phyloP scores from a whole-genome alignment of 2,888 invertebrate species.

The Xanthorhoe spadicearia region DNA sequence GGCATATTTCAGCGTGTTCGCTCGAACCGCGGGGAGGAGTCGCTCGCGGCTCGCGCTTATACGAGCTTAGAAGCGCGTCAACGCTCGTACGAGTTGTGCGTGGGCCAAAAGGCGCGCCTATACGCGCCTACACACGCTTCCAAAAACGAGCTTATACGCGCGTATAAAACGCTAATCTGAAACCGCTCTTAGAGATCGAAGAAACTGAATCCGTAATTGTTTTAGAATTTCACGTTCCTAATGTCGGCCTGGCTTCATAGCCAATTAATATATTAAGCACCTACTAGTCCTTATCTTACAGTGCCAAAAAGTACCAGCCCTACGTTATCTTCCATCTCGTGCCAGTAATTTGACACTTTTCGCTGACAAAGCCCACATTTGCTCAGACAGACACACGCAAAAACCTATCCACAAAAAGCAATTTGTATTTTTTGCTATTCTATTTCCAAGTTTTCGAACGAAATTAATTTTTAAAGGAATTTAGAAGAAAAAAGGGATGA shows the following conservation, averaged over 20 bases:
- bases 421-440: conserved; percentile 76
- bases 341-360: conserved; percentile 85
- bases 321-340: conserved; percentile 78
- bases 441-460: conserved; percentile 58
- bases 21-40: too few relatives aligned
- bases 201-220: too few relatives aligned
- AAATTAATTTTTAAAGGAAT: conserved; percentile 82
- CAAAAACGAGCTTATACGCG: too few relatives aligned
- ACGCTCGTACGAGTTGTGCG: too few relatives aligned
- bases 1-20: too few relatives aligned
- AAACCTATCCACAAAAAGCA: conserved; percentile 81
- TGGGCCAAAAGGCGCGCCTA: too few relatives aligned
- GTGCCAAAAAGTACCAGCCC: conserved; percentile 57
- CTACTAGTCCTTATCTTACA: neutral
- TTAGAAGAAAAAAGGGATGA: conserved; percentile 57
- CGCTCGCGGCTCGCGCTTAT: too few relatives aligned
- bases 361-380: conserved; percentile 83
- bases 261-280: neutral
- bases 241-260: neutral
- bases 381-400: conserved; percentile 73
- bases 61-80: too few relatives aligned
- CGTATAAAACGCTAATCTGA: too few relatives aligned
- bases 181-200: too few relatives aligned
- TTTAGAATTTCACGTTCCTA: too few relatives aligned
- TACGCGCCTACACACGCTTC: too few relatives aligned